Percentiles rank a stretch among this genome's conserved stretches.
Conservation (phyloP, 2,113 vertebrate species). For the Cryptomyrus ogoouensis region DNA sequence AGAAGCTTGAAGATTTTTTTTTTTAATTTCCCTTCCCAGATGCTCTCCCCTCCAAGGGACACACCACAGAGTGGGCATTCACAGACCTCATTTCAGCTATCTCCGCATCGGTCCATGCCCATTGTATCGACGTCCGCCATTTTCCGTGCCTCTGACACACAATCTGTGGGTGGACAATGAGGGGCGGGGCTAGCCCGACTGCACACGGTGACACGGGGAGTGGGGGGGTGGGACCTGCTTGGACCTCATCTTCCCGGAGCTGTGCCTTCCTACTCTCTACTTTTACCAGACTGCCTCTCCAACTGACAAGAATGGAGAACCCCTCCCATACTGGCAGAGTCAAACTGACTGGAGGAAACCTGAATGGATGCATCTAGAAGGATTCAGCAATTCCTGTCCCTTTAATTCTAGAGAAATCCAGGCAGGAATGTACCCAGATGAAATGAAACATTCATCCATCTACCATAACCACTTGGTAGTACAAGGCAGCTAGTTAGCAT, state of each 20-base stretch:
- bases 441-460: background rate
- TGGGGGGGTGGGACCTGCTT: background rate
- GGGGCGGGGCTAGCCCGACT: background rate
- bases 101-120: conserved; percentile 31
- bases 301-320: background rate
- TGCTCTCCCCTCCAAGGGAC: conserved; percentile 3
- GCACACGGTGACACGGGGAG: background rate
- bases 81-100: conserved; percentile 34
- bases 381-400: conserved; percentile 26
- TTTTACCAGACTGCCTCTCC: background rate
- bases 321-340: background rate
- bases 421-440: background rate
- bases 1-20: conserved; percentile 15
- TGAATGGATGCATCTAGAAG: conserved; percentile 43
- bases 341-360: conserved; percentile 30
- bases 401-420: background rate
- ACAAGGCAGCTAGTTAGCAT: background rate
- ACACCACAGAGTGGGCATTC: conserved; percentile 21
- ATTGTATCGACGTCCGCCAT: conserved; percentile 29
- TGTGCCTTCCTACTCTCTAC: background rate
- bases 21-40: conserved; percentile 19
- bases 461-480: background rate
- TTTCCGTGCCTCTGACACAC: conserved; percentile 11
- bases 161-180: background rate
- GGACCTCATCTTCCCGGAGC: conserved; percentile 2